Evolutionary conservation across 2,888 invertebrate genomes (phyloP), one percentile per base, ranked within the genome.

Genomic region (Drosophila paranaensis): DNA sequence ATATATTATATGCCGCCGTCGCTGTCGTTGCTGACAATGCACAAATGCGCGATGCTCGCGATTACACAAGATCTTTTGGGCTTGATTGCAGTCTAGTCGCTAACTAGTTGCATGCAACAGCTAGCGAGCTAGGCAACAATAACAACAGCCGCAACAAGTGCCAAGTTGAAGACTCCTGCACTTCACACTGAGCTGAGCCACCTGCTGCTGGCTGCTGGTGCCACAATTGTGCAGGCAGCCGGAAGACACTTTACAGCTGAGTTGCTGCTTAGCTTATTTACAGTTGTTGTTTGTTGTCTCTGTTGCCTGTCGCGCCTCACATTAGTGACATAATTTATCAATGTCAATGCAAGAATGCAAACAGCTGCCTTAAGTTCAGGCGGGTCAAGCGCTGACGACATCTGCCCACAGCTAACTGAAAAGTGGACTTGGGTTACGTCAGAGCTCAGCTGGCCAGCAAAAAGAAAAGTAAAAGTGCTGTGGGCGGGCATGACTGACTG

Each of bases 221-320:
- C 55, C 40, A 55, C 50, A 55, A 55, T 46, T 68, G 70, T 72
- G 45, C 69, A 65, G 71, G 53, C 82, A 83, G 75, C 87, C 90
- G 89, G 89, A 89, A 89, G 89, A 82, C 74, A 74, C 60, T 88
- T 87, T 77, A 87, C 84, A 85, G 71, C 80, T 77, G 69, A 82
- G 48, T 33, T 50, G 76, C 57, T 51, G 50, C 50, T 51, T 35
- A 42, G 57, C 50, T 35, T 50, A 50, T 39, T 65, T 13, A 40
- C 40, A 55, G 62, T 58, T 75, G 56, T 48, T 48, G 25, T 25
- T 37, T 40, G 25, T 9, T 46, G 55, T 14, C 13, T 14, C 13
- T 30, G 43, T 8, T 57, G 55, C 33, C 14, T 60, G 39, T 55
- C 53, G 43, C 20, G 45, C 33, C 9, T 13, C 51, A 40, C 65